Base-by-base conservation (phyloP, 1,140 invertebrate genomes). In the Drosophila nikananu region DNA sequence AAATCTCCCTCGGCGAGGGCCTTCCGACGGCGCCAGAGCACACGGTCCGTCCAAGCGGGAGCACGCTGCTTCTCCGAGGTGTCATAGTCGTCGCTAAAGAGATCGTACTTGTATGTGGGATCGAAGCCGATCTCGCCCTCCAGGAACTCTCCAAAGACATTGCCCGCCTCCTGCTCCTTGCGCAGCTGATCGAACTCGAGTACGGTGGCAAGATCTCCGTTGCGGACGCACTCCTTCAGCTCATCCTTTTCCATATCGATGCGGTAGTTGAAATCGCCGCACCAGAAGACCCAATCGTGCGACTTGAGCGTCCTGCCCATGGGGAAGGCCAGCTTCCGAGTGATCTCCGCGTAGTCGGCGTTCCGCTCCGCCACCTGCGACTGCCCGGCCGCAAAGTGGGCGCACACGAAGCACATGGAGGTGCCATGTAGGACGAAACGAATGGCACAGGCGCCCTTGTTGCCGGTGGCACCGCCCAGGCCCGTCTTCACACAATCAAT, bases 251-350 rank as follows among this genome's bases (percentile, higher is more conserved):
- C 96, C 95, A 99, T 96, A 93, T 99, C 98, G 70, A 99, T 97
- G 63, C 99, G 95, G 92, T 99, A 99, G 93, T 99, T 99, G 93
- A 99, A 99, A 94, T 99, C 99, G 1, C 99, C 99, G 93, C 98
- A 99, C 99, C 99, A 99, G 93, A 99, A 99, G 0, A 99, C 96
- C 93, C 99, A 99, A 94, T 99, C 99, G 93, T 99, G 99, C 15
- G 97, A 97, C 93, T 97, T 97, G 1, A 99, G 93, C 0, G 97
- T 97, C 68, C 98, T 94, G 27, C 97, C 97, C 97, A 98, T 98
- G 12, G 98, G 98, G 93, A 99, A 99, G 12, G 96, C 95, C 76
- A 99, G 95, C 94, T 98, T 99, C 74, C 97, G 95, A 0, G 97
- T 97, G 48, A 99, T 99, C 94, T 99, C 99, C 17, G 96, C 95